These are phyloP conservation scores for Gallinago undulata DNA, from an alignment of 2,113 vertebrate genomes.

Conservation along the genomic window DNA sequence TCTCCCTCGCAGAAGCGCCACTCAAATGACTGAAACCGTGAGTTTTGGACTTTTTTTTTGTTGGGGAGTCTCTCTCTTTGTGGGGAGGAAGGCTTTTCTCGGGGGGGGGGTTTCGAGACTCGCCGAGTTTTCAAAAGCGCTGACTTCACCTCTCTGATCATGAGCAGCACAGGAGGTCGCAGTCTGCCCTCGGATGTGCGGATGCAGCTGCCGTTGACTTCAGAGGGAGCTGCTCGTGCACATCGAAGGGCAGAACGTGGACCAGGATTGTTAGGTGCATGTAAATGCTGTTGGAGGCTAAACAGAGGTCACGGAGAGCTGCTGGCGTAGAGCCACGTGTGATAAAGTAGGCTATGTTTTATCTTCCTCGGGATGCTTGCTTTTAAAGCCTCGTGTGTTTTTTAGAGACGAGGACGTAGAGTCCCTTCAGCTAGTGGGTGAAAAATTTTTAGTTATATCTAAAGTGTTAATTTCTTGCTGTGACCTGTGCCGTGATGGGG, in stretches of 20 bases:
- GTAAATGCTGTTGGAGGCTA: background rate
- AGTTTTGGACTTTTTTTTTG: background rate
- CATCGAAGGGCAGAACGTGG: background rate
- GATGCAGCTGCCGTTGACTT: background rate
- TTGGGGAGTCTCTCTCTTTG: background rate
- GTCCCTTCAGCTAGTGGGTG: background rate
- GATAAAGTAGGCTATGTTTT: background rate
- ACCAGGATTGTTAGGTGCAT: background rate
- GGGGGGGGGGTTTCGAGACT: background rate
- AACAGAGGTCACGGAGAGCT: background rate
- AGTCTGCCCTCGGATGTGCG: background rate
- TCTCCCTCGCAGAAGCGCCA: background rate
- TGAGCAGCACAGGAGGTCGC: background rate
- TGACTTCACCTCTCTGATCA: background rate
- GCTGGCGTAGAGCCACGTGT: background rate
- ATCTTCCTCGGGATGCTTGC: background rate
- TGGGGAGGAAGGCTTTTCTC: background rate
- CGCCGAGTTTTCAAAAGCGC: background rate
- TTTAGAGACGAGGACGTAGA: background rate
- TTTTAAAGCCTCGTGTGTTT: background rate
- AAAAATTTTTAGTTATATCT: background rate
- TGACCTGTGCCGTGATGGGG: background rate
- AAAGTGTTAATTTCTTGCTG: slow-evolving; percentile 2
- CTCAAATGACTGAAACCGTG: background rate
- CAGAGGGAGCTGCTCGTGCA: background rate